These are phyloP conservation scores for Elmis aenea DNA, from an alignment of 2,888 invertebrate species.

Conservation along the genomic window DNA sequence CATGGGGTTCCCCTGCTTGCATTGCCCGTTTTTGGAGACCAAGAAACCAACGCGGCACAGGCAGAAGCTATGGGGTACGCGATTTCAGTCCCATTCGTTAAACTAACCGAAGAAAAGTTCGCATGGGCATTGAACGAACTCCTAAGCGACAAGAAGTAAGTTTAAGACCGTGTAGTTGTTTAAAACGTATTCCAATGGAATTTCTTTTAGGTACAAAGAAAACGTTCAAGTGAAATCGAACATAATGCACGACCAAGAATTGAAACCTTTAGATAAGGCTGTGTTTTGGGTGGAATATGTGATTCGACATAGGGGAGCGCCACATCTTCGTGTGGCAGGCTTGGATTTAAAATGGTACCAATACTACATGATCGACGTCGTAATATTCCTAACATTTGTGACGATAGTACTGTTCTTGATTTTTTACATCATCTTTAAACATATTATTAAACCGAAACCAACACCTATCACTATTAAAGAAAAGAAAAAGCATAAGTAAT, in stretches of 20 bases:
- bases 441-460: no score
- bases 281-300: slow-evolving; percentile 37
- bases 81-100: slow-evolving; percentile 35
- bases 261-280: slow-evolving; percentile 32
- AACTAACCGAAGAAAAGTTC: slow-evolving; percentile 37
- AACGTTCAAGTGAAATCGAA: slow-evolving; percentile 27
- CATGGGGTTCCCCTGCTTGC: slow-evolving; percentile 50
- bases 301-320: slow-evolving; percentile 32
- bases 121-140: slow-evolving; percentile 29
- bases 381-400: no score
- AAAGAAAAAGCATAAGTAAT: no score
- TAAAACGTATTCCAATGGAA: neutral
- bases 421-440: no score
- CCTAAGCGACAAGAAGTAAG: slow-evolving; percentile 33
- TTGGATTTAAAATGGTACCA: slow-evolving; percentile 30
- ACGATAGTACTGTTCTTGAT: no score
- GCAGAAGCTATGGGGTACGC: slow-evolving; percentile 46
- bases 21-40: slow-evolving; percentile 51
- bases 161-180: slow-evolving; percentile 3
- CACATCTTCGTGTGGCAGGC: slow-evolving; percentile 31
- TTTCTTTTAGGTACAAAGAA: slow-evolving; percentile 27
- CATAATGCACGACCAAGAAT: slow-evolving; percentile 31
- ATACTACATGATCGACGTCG: no score
- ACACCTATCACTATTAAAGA: no score
- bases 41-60: slow-evolving; percentile 48